Percentiles rank a stretch among this genome's conserved stretches.
Evolutionary conservation across 2,888 invertebrate species (phyloP).

Genomic region (Lepeophtheirus nordmannii): DNA sequence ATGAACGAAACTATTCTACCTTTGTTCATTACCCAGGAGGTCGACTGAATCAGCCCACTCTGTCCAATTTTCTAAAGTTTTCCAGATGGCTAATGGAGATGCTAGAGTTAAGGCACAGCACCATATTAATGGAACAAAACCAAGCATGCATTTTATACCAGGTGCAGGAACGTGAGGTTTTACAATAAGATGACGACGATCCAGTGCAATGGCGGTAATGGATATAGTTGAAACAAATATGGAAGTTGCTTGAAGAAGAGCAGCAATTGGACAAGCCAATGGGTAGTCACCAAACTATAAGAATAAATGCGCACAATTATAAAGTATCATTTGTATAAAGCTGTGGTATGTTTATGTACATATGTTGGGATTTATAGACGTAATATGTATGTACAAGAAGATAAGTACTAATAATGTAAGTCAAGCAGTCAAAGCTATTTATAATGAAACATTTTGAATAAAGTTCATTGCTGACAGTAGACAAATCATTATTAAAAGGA

Average conservation of each 20-base stretch:
- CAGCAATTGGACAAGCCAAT: constrained; percentile 7
- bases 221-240: constrained; percentile 85
- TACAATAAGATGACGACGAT: constrained; percentile 70
- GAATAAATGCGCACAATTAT: background rate
- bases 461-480: too few species aligned
- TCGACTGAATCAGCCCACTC: constrained; percentile 8
- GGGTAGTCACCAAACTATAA: constrained; percentile 13
- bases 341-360: too few species aligned
- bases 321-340: too few species aligned
- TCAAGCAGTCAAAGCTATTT: too few species aligned
- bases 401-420: too few species aligned
- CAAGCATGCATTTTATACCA: background rate
- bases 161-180: background rate
- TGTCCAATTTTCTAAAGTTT: constrained; percentile 43
- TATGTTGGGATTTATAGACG: too few species aligned
- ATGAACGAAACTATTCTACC: background rate
- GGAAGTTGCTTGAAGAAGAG: constrained; percentile 59
- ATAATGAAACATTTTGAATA: too few species aligned
- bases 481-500: too few species aligned
- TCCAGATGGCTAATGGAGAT: constrained; percentile 46
- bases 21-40: constrained; percentile 6
- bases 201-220: constrained; percentile 76
- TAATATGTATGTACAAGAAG: too few species aligned
- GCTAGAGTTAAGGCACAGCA: constrained; percentile 50
- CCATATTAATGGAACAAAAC: constrained; percentile 26